phyloP scores from a whole-genome alignment of 2,113 vertebrate genomes.

The Triplophysa rosa region DNA sequence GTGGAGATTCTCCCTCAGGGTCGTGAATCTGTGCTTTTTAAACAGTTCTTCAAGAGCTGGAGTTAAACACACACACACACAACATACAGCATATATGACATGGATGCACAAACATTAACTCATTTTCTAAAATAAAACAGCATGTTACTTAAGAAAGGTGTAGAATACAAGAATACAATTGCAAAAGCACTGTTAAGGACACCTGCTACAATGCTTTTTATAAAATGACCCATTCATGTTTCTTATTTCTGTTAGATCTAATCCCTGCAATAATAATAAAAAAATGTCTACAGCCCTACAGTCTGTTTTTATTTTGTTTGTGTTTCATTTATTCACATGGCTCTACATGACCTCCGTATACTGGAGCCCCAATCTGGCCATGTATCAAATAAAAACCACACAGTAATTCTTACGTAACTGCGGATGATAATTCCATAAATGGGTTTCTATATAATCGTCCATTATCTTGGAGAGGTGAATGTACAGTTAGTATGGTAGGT shows the following conservation, averaged over 20 bases:
- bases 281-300: background rate
- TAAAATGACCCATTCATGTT: no score
- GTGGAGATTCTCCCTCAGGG: conserved; percentile 90
- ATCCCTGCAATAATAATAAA: background rate
- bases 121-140: background rate
- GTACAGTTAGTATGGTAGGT: no score
- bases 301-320: background rate
- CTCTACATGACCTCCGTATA: background rate
- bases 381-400: background rate
- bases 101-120: background rate
- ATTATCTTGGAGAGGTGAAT: background rate
- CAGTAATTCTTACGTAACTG: background rate
- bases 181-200: no score
- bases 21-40: conserved; percentile 85
- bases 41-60: conserved; percentile 89
- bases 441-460: background rate
- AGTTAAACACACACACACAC: conserved; percentile 66
- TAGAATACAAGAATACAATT: background rate
- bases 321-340: background rate
- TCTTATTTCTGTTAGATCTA: background rate
- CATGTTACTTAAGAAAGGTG: background rate
- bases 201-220: no score
- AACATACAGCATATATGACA: background rate
- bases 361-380: background rate
- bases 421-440: background rate